Evolutionary conservation across 2,888 invertebrate genomes (phyloP), one percentile per base, ranked within the genome.

Genomic region (Trichopria drosophilae): DNA sequence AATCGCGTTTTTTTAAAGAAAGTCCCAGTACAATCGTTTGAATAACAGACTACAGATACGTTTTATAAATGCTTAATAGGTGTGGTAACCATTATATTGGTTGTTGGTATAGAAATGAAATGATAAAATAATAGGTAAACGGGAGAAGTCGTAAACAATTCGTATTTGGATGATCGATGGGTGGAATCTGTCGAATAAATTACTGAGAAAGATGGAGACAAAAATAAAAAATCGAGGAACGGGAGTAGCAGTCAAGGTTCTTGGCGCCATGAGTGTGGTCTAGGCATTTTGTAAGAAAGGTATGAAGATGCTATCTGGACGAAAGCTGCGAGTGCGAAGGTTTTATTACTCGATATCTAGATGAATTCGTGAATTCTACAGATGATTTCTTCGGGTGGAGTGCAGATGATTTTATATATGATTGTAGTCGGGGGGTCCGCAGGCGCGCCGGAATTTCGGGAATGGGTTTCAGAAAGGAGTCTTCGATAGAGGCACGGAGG

Each of bases 341-440:
- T 66, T 69, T 73, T 73, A 73, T 73, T 72, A 69, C 71, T 66
- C 67, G 72, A 73, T 71, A 72, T 73, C 65, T 67, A 68, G 71
- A 69, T 70, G 69, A 64, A 72, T 73, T 72, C 71, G 71, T 73
- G 69, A 64, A 72, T 73, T 72, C 71, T 70, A 73, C 67, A 73
- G 71, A 71, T 72, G 68, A 70, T 67, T 66, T 54, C 66, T 65
- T 60, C 57, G 64, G 31, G 39, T 31, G 23, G 53, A 57, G 35
- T 57, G 53, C 62, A 61, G 62, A 69, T 63, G 65, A 68, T 69
- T 68, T 65, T 68, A n/a, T n/a, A n/a, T n/a, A 67, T 68, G 67
- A 65, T 40, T 46, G 42, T 42, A 28, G 40, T 42, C 37, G n/a
- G n/a, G n/a, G n/a, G n/a, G n/a, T n/a, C n/a, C n/a, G 29, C 41